These are phyloP conservation scores for Genyomyrus donnyi DNA, from an alignment of 2,113 vertebrate species.

Conservation along the genomic window DNA sequence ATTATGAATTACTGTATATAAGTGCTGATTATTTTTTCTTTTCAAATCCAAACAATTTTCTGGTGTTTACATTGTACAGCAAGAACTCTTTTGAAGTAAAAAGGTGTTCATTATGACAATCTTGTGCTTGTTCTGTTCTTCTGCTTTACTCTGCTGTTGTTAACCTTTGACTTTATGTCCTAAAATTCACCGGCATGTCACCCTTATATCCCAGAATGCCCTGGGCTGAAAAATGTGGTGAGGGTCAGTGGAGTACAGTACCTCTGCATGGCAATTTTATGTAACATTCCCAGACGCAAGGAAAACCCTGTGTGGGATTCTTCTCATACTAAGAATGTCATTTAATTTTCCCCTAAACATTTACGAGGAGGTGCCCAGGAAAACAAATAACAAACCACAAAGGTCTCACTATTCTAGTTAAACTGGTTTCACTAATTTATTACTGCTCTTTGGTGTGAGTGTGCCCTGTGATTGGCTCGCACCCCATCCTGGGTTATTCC, in stretches of 20 bases:
- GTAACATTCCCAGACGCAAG: neutral
- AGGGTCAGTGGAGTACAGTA: neutral
- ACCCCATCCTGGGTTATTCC: neutral
- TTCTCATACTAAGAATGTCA: neutral
- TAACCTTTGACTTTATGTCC: neutral
- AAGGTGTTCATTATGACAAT: conserved; percentile 53
- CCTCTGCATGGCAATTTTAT: neutral
- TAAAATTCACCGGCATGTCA: neutral
- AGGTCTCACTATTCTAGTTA: neutral
- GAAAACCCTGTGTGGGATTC: neutral
- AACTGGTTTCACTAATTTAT: neutral
- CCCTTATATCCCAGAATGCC: neutral
- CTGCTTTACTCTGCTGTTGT: conserved; percentile 26
- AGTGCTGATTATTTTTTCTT: conserved; percentile 74
- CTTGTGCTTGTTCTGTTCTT: conserved; percentile 45
- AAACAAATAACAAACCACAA: neutral
- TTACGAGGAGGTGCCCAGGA: neutral
- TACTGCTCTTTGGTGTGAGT: neutral
- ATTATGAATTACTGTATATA: conserved; percentile 83
- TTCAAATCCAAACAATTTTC: too few species aligned
- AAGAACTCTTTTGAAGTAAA: conserved; percentile 52
- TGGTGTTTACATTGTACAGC: conserved; percentile 71
- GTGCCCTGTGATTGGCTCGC: neutral
- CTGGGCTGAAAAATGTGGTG: neutral
- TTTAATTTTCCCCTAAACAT: neutral